These are phyloP conservation scores for Patella pellucida DNA, from an alignment of 2,888 invertebrate genomes.

Conservation along the genomic window DNA sequence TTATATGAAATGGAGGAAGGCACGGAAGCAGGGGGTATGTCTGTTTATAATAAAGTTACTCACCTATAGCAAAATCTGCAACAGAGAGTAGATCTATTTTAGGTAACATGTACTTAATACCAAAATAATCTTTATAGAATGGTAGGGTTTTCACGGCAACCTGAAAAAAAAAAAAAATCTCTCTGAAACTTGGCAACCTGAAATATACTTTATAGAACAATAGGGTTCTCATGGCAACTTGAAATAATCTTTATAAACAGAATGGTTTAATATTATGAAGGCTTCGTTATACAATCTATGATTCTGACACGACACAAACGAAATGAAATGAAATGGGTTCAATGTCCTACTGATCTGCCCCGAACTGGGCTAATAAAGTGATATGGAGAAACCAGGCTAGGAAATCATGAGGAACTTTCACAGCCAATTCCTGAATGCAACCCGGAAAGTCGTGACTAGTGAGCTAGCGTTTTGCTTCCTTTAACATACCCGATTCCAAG, in stretches of 20 bases:
- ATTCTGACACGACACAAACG: too few species aligned
- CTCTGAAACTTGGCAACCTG: not conserved
- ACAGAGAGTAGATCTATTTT: conserved; percentile 97
- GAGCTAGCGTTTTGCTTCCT: too few species aligned
- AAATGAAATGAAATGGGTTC: too few species aligned
- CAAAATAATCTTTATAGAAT: conserved; percentile 83
- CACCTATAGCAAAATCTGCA: conserved; percentile 90
- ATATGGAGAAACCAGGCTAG: too few species aligned
- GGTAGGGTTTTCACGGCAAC: conserved; percentile 38
- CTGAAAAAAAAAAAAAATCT: conserved; percentile 38
- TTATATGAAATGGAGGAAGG: too few species aligned
- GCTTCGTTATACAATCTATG: not conserved
- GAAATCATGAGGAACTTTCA: too few species aligned
- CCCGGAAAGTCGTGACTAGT: too few species aligned
- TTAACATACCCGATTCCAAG: too few species aligned
- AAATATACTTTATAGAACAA: not conserved
- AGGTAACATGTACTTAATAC: conserved; percentile 93
- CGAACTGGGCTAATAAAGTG: too few species aligned
- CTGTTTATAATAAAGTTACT: not conserved
- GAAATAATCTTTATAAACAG: not conserved
- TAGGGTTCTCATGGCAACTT: not conserved
- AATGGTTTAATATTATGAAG: not conserved
- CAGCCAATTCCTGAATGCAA: too few species aligned
- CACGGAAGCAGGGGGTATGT: too few species aligned
- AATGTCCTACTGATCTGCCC: too few species aligned